Percentiles rank a stretch among this genome's conserved stretches.
phyloP scores from a whole-genome alignment of 2,113 vertebrate species.

The Pseudolaguvia tuberculata region DNA sequence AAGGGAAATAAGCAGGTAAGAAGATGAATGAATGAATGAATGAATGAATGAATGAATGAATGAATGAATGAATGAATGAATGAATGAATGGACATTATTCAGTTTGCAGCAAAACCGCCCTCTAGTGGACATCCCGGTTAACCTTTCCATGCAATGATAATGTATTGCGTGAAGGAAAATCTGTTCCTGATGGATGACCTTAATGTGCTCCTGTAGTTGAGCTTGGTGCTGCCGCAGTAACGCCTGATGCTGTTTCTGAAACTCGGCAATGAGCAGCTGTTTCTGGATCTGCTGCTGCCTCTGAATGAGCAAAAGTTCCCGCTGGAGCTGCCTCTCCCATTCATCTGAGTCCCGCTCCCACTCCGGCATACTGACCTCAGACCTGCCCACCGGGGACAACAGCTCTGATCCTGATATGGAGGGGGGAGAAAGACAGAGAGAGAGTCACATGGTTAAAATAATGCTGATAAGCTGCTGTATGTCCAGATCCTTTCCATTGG shows the following conservation, averaged over 20 bases:
- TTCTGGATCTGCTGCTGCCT: conserved; percentile 87
- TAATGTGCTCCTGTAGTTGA: conserved; percentile 83
- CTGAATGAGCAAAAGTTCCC: conserved; percentile 80
- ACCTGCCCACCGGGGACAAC: conserved; percentile 25
- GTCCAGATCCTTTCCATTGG: too few relatives aligned
- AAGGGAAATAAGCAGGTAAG: too few relatives aligned
- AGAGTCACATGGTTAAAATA: too few relatives aligned
- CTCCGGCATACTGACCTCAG: conserved; percentile 40
- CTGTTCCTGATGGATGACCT: conserved; percentile 60
- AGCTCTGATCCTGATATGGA: conserved; percentile 38
- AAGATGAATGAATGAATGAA: too few relatives aligned
- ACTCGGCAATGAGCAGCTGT: conserved; percentile 81
- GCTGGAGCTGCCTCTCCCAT: conserved; percentile 79
- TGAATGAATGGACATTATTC: background rate
- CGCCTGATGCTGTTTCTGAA: conserved; percentile 85
- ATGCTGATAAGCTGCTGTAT: too few relatives aligned
- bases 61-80: too few relatives aligned
- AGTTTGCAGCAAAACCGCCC: background rate
- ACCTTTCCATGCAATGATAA: background rate
- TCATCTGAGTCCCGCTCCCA: conserved; percentile 76
- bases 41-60: too few relatives aligned
- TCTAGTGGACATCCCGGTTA: conserved; percentile 2
- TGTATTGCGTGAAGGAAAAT: background rate
- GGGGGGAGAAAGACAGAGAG: background rate
- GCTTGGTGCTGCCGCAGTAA: conserved; percentile 81